Percentiles rank a stretch among this genome's conserved stretches.
Evolutionary conservation across 2,797 vertebrate genomes (phyloP).

Genomic region (Sebastes taczanowskii): DNA sequence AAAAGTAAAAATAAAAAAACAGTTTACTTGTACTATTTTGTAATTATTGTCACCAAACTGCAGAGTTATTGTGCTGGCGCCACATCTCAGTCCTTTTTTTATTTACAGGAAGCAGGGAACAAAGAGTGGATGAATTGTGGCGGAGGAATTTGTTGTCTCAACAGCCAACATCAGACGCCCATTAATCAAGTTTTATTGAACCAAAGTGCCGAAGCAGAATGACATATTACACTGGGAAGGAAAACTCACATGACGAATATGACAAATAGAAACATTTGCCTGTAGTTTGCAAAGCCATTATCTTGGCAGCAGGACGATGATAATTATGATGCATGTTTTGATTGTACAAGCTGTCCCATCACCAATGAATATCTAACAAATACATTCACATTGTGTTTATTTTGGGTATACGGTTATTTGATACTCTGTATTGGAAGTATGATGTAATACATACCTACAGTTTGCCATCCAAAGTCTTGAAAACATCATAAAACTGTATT

Average conservation of each 20-base stretch:
- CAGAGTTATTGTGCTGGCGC: constrained; percentile 1
- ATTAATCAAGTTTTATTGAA: constrained; percentile 66
- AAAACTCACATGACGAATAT: constrained; percentile 55
- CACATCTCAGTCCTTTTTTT: constrained; percentile 4
- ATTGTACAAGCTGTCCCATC: constrained; percentile 42
- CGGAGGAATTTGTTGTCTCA: constrained; percentile 13
- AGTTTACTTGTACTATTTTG: constrained; percentile 7
- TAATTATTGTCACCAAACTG: constrained; percentile 5
- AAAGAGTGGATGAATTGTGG: constrained; percentile 18
- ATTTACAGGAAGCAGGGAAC: constrained; percentile 11
- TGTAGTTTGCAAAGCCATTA: constrained; percentile 50
- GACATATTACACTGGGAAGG: constrained; percentile 43
- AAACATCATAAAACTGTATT: neutral
- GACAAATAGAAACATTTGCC: constrained; percentile 59
- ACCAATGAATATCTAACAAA: constrained; percentile 19
- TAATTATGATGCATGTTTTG: constrained; percentile 64
- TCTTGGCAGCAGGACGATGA: constrained; percentile 38
- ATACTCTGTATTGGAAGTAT: neutral
- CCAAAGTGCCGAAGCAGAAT: constrained; percentile 47
- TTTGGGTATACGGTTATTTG: neutral
- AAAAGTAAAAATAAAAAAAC: neutral
- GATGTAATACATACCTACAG: neutral
- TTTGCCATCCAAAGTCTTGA: neutral
- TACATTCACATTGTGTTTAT: constrained; percentile 7
- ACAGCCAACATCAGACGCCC: constrained; percentile 37